Percentiles rank a stretch among this genome's conserved stretches.
Evolutionary conservation across 2,888 invertebrate genomes (phyloP).

Genomic region (Dolichopus griseipennis): DNA sequence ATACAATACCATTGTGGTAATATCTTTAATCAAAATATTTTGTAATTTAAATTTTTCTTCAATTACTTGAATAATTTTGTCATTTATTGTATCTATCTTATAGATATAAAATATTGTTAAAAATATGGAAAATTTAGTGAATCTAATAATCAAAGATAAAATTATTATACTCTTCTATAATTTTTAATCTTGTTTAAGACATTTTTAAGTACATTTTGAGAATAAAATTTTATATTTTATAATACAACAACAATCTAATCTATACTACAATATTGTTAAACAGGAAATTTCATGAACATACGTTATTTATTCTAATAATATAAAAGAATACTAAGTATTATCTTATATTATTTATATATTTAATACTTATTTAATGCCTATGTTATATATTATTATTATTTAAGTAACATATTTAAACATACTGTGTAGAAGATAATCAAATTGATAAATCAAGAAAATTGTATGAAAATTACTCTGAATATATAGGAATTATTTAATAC

Average conservation of each 20-base stretch:
- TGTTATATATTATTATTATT: no score
- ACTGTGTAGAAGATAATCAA: background rate
- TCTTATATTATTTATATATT: background rate
- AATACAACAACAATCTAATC: background rate
- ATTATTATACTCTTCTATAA: background rate
- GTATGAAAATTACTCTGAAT: background rate
- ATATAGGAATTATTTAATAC: no score
- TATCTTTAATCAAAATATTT: no score
- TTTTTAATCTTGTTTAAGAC: slow-evolving; percentile 1
- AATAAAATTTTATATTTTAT: background rate
- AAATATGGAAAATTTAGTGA: background rate
- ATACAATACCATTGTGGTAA: no score
- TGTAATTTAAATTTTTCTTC: no score
- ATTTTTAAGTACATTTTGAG: background rate
- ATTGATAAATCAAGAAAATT: slow-evolving; percentile 1
- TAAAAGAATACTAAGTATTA: background rate
- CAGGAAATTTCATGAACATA: background rate
- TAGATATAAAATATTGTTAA: no score
- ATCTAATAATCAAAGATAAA: background rate
- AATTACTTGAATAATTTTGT: no score
- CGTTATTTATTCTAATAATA: background rate
- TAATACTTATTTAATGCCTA: no score
- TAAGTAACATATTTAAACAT: no score
- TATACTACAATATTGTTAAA: background rate
- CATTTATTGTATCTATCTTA: no score